Evolutionary conservation across 2,888 invertebrate genomes (phyloP).

Genomic region (Camponotus fellah): DNA sequence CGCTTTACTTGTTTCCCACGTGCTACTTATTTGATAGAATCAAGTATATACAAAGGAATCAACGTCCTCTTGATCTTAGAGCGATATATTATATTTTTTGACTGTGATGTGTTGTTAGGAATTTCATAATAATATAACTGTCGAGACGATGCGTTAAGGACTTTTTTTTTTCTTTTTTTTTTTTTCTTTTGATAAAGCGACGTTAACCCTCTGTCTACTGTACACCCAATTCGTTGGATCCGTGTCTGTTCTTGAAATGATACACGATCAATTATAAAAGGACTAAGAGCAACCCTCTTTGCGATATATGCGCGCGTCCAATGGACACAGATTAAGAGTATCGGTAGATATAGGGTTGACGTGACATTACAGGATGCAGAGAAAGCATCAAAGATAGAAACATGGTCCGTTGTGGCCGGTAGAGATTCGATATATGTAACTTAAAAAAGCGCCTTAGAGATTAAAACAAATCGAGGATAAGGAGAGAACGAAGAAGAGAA

Average conservation of each 20-base stretch:
- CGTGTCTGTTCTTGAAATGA: neutral
- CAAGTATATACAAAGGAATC: slow-evolving; percentile 13
- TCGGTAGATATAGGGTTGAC: slow-evolving; percentile 36
- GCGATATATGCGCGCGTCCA: neutral
- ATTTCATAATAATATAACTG: slow-evolving; percentile 66
- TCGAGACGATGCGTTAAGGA: slow-evolving; percentile 39
- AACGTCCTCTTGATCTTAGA: slow-evolving; percentile 56
- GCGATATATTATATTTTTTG: slow-evolving; percentile 79
- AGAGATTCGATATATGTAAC: neutral
- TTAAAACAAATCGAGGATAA: slow-evolving; percentile 28
- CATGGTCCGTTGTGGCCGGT: neutral
- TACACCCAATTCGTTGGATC: neutral
- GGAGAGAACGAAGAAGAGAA: slow-evolving; percentile 60
- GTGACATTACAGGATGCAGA: slow-evolving; percentile 9
- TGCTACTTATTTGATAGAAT: slow-evolving; percentile 5
- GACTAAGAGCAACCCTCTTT: neutral
- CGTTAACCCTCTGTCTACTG: slow-evolving; percentile 30
- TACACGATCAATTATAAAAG: neutral
- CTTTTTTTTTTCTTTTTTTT: slow-evolving; percentile 18
- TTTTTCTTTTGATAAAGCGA: neutral
- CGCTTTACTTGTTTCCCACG: slow-evolving; percentile 13
- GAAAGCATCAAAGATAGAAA: neutral
- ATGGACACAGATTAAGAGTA: neutral
- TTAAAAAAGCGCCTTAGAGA: slow-evolving; percentile 39
- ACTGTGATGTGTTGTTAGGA: slow-evolving; percentile 80